These are phyloP conservation scores for Psix sp. DNA, from an alignment of 1,140 invertebrate genomes.

Conservation along the genomic window DNA sequence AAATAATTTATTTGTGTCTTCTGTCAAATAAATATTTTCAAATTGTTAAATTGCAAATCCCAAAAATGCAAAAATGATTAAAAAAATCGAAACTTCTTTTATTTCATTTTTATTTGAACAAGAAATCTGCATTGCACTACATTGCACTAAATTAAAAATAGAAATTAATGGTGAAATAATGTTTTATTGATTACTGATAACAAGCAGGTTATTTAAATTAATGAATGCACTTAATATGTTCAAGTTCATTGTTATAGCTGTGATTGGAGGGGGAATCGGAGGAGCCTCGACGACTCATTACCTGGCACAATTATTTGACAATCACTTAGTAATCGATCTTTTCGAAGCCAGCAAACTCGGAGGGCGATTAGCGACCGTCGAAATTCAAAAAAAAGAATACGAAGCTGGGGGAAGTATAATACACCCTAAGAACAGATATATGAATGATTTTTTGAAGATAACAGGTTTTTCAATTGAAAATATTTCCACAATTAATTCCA, in stretches of 20 bases:
- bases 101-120: no score
- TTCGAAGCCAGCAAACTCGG: slow-evolving; percentile 80
- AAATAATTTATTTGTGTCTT: no score
- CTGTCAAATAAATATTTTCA: no score
- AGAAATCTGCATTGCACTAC: no score
- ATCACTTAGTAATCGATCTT: slow-evolving; percentile 75
- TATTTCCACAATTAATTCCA: slow-evolving; percentile 1
- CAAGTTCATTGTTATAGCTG: slow-evolving; percentile 74
- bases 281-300: slow-evolving; percentile 81
- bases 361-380: slow-evolving; percentile 78
- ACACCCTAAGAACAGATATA: slow-evolving; percentile 80
- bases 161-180: no score
- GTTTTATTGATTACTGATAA: not conserved
- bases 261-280: slow-evolving; percentile 82
- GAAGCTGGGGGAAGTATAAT: slow-evolving; percentile 81
- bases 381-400: slow-evolving; percentile 76
- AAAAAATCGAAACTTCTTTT: no score
- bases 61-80: no score
- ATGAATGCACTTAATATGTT: not conserved
- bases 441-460: slow-evolving; percentile 78
- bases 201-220: not conserved
- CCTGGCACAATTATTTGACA: slow-evolving; percentile 77
- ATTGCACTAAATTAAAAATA: no score
- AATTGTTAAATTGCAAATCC: no score
- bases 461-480: slow-evolving; percentile 70